phyloP scores from a whole-genome alignment of 2,113 vertebrate species.

The Choloepus hoffmanni region DNA sequence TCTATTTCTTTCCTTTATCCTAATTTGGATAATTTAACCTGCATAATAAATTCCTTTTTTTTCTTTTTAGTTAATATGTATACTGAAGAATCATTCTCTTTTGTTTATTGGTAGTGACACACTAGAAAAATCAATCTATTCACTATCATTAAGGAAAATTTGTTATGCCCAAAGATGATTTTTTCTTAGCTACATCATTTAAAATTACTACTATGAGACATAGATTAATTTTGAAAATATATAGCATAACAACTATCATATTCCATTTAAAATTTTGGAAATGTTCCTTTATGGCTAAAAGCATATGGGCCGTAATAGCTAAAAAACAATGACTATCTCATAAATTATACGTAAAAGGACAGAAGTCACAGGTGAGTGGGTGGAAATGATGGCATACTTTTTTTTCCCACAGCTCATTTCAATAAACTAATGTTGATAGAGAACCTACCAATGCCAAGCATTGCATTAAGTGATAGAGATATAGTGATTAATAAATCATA shows the following conservation, averaged over 20 bases:
- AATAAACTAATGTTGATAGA: conserved; percentile 16
- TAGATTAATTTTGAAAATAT: neutral
- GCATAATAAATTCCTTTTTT: neutral
- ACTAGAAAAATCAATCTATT: neutral
- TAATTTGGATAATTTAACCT: neutral
- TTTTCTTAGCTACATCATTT: neutral
- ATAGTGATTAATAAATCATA: neutral
- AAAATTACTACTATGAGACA: neutral
- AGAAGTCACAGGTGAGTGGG: neutral
- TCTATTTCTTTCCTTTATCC: neutral
- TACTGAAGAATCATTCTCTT: neutral
- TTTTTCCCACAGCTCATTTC: neutral
- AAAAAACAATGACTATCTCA: neutral
- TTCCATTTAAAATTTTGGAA: neutral
- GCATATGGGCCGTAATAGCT: neutral
- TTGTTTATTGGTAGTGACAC: neutral
- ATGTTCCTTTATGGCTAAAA: neutral
- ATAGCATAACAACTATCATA: neutral
- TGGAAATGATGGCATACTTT: neutral
- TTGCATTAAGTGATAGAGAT: neutral
- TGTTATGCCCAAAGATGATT: neutral
- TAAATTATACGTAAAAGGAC: neutral
- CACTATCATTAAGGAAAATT: neutral
- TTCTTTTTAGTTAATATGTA: neutral
- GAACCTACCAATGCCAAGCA: neutral